Base-by-base conservation (phyloP, 1,140 invertebrate genomes). In the Drosophila persimilis region DNA sequence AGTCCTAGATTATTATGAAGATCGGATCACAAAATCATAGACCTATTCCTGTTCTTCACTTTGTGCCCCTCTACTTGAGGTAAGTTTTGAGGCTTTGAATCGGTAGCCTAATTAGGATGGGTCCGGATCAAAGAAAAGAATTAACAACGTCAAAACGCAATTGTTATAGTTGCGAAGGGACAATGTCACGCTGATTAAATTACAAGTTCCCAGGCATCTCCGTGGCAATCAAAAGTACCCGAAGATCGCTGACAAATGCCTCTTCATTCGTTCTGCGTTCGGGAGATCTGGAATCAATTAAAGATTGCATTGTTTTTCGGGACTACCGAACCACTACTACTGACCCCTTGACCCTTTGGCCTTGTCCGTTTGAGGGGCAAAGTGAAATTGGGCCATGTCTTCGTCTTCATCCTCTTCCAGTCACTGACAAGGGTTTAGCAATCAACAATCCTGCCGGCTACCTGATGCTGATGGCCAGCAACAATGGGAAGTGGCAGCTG, bases 331-430 rank as follows among this genome's bases (percentile, higher is more conserved):
- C 54, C 26, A 26, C 35, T 5, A 39, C 35, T 8, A 5, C 48
- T 86, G 80, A 77, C 81, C 80, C 73, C 77, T 80, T 84, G 80
- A 84, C 81, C 80, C 80, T 73, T 73, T 73, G 48, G 75, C 65
- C 75, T 84, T 66, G 71, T 75, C 31, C 24, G 6, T 35, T 8
- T 9, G 70, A 71, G 62, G 62, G 56, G 46, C 54, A 73, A 73
- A 56, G 66, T 43, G 20, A 51, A 69, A 84, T 80, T 85, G 60
- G 80, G 67, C 77, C 80, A 69, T 31, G 46, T 55, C 53, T 73
- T 47, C 53, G 13, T 13, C 50, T 56, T 26, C 54, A 31, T 8
- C 29, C 7, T 11, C 8, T 35, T 35, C 31, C 31, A 35, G 8
- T 9, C 31, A 15, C 24, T 63, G 55, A 84, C 72, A 54, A 80